Base-by-base conservation (phyloP, 2,888 invertebrate species). In the Erynnis tages region DNA sequence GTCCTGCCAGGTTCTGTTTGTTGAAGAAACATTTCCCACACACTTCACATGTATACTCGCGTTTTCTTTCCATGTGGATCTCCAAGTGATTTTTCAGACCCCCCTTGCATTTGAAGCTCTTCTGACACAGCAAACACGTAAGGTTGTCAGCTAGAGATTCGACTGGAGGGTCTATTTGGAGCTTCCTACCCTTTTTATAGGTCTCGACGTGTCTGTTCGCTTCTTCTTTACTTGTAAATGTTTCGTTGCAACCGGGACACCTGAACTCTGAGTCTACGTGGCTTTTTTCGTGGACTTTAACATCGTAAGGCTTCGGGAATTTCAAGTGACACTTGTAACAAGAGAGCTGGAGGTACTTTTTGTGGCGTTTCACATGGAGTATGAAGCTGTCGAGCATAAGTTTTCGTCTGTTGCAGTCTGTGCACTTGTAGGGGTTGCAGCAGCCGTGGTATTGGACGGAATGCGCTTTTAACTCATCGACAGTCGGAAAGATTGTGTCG, bases 381-480 rank as follows among this genome's bases (percentile, higher is more conserved):
- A 84, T 10, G 25, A 82, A 84, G 8, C 61, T 69, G 13, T 82
- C 72, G 0, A 85, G 61, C 7, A 65, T 53, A 29, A 78, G 50
- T 47, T 77, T 84, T 1, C 74, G 68, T 0, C 63, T 59, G 35
- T 80, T 79, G 60, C 94, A 94, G 62, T 93, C 92, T 0, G 90
- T 91, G 65, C 94, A 94, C 64, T 91, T 86, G 65, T 91, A 93
- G 32, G 92, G 90, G 10, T 92, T 90, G 43, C 91, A 89, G 55
- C 91, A 90, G 52, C 91, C 89, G 62, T 94, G 94, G 47, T 87
- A 86, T 29, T 85, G 79, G 58, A 91, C 83, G 19, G 92, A 91
- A 71, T 94, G 94, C 4, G 79, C 78, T 50, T 90, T 84, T 11
- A 94, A 71, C 27, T 83, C 83, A 0, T 76, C 69, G 1, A 78